Evolutionary conservation across 2,888 invertebrate genomes (phyloP), one percentile per base, ranked within the genome.

Genomic region (Gari tellinella): DNA sequence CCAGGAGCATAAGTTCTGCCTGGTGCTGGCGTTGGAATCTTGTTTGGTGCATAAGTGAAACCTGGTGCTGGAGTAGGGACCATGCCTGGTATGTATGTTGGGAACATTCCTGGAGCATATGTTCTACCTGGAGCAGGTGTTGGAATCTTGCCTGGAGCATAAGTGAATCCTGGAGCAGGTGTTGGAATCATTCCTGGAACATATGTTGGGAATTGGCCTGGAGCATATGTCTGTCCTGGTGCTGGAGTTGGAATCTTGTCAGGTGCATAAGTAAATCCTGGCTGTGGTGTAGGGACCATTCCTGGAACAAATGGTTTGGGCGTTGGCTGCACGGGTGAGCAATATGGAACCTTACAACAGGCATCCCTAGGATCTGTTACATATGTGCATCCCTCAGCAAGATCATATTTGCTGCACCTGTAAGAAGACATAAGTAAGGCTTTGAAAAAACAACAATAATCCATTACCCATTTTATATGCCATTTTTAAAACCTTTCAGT

Each of bases 321-420:
- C 60, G 75, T 66, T 14, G 63, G 60, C 26, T 65, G 68, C 4
- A 64, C 65, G 7, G 68, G 73, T 7, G 53, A 53, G 55, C 83
- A 83, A 25, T 67, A 66, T 26, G 83, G 83, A n/a, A 78, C 66
- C 51, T 78, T 73, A 45, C 83, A 83, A 58, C 83, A 83, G 1
- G 80, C 46, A 40, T 83, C 83, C 52, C 80, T 53, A 10, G 83
- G 83, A 45, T 81, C 81, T 12, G 80, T 80, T 15, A 75, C 78
- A 60, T 81, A 55, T 25, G 68, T 60, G 46, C 83, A 83, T 17
- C 62, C 72, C n/a, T 67, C 52, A 14, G 81, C 77, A 46, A 70
- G 46, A 52, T 80, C 73, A 62, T 79, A 83, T 26, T 76, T 79
- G 38, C 64, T 72, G 43, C 83, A 83, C 46, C 83, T 83, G 67